phyloP scores from a whole-genome alignment of 2,113 vertebrate genomes.

The Balaeniceps rex region DNA sequence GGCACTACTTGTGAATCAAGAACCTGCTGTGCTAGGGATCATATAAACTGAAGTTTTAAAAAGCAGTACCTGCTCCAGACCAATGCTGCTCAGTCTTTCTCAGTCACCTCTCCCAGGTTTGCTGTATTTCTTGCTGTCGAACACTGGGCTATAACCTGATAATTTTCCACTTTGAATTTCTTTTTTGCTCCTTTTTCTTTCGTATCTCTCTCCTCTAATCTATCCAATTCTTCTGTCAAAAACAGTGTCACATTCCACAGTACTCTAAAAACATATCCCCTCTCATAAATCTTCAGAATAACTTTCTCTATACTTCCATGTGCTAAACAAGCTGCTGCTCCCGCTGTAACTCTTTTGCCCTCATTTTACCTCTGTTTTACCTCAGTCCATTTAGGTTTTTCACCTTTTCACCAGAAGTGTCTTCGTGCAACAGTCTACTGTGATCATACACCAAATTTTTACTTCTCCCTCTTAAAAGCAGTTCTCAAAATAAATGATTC shows the following conservation, averaged over 20 bases:
- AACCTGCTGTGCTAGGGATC: neutral
- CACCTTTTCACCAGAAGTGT: neutral
- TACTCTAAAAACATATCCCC: neutral
- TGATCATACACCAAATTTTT: neutral
- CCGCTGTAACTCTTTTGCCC: neutral
- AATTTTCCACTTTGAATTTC: neutral
- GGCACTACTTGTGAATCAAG: neutral
- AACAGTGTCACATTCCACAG: neutral
- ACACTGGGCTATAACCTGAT: neutral
- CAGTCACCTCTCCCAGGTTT: neutral
- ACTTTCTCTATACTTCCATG: neutral
- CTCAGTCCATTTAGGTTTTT: neutral
- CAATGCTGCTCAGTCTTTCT: neutral
- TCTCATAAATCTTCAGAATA: constrained; percentile 3
- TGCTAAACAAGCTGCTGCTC: neutral
- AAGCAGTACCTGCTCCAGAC: neutral
- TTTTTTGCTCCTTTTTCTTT: neutral
- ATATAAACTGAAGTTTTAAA: neutral
- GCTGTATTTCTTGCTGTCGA: neutral
- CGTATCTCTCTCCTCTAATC: neutral
- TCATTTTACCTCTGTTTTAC: neutral
- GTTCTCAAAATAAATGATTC: neutral
- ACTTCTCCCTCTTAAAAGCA: neutral
- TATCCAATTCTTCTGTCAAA: neutral
- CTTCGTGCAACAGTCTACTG: neutral